A percentile compares a stretch with the other conserved stretches of the same genome.
Conservation (phyloP, 2,888 invertebrate genomes). For the Sinhomidia bicolor region DNA sequence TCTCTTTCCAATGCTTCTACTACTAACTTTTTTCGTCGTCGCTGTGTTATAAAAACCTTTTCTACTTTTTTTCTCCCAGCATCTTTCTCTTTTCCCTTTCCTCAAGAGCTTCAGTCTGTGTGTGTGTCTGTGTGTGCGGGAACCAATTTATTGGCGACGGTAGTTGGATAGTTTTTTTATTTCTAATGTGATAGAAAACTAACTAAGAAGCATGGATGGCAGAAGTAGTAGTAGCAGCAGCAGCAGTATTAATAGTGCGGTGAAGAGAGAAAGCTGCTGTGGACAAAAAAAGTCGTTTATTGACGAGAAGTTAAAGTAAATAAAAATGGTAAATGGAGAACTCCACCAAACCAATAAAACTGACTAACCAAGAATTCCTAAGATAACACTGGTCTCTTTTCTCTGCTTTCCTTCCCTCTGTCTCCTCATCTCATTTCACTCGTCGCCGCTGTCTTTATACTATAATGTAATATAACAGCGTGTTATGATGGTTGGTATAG, state of each 20-base stretch:
- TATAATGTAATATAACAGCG: not conserved
- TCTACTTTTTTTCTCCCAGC: slow-evolving; percentile 16
- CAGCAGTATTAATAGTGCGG: not conserved
- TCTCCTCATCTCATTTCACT: not conserved
- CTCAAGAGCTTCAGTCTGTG: slow-evolving; percentile 41
- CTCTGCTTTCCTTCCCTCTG: not conserved
- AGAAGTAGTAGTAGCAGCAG: not conserved
- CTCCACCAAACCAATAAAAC: slow-evolving; percentile 72
- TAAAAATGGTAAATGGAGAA: slow-evolving; percentile 70
- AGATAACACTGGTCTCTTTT: slow-evolving; percentile 60
- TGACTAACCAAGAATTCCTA: slow-evolving; percentile 71
- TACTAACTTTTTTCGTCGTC: not conserved
- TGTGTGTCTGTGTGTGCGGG: no score
- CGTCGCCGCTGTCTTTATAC: not conserved
- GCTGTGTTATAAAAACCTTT: slow-evolving; percentile 8
- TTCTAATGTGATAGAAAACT: slow-evolving; percentile 39
- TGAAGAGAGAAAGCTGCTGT: slow-evolving; percentile 25
- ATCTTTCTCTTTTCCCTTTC: not conserved
- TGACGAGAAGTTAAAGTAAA: slow-evolving; percentile 70
- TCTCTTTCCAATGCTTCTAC: not conserved
- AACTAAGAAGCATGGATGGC: not conserved
- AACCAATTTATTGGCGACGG: slow-evolving; percentile 63
- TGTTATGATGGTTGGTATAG: no score
- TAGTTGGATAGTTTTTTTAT: slow-evolving; percentile 65
- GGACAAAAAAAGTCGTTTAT: slow-evolving; percentile 51